Percentiles rank a stretch among this genome's conserved stretches.
Evolutionary conservation across 2,888 invertebrate species (phyloP).

Genomic region (Notodonta ziczac): DNA sequence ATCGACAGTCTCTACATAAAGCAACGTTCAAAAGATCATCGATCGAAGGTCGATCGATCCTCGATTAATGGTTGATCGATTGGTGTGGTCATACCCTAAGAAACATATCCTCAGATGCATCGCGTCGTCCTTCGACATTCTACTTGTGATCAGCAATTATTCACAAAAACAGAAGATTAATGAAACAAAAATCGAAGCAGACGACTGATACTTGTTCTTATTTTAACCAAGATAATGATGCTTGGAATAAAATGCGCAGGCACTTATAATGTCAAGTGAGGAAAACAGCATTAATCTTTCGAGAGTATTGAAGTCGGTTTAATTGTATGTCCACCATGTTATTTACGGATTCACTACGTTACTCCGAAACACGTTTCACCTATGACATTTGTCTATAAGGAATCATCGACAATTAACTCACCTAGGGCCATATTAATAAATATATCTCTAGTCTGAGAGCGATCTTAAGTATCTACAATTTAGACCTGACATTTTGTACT

Average conservation of each 20-base stretch:
- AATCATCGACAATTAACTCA: no score
- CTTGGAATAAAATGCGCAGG: slow-evolving; percentile 27
- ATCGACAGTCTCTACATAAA: no score
- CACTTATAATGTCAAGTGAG: slow-evolving; percentile 23
- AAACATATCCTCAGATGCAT: slow-evolving; percentile 30
- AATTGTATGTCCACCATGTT: slow-evolving; percentile 10
- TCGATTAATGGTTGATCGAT: no score
- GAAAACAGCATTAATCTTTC: slow-evolving; percentile 23
- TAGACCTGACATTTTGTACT: no score
- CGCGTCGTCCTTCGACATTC: slow-evolving; percentile 48
- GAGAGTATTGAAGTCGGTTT: slow-evolving; percentile 10
- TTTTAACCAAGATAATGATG: slow-evolving; percentile 30
- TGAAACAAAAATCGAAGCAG: slow-evolving; percentile 38
- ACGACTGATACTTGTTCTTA: slow-evolving; percentile 29
- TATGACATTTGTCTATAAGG: no score
- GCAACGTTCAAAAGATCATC: no score
- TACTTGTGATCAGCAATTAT: slow-evolving; percentile 47
- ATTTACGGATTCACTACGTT: no score
- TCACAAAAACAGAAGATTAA: slow-evolving; percentile 35
- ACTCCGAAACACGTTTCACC: no score
- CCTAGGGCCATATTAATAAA: no score
- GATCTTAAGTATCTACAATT: no score
- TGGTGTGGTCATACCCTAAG: slow-evolving; percentile 10
- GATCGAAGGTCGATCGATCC: no score
- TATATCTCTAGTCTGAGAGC: no score